These are phyloP conservation scores for Euzetes globulus DNA, from an alignment of 2,888 invertebrate species.

Conservation along the genomic window DNA sequence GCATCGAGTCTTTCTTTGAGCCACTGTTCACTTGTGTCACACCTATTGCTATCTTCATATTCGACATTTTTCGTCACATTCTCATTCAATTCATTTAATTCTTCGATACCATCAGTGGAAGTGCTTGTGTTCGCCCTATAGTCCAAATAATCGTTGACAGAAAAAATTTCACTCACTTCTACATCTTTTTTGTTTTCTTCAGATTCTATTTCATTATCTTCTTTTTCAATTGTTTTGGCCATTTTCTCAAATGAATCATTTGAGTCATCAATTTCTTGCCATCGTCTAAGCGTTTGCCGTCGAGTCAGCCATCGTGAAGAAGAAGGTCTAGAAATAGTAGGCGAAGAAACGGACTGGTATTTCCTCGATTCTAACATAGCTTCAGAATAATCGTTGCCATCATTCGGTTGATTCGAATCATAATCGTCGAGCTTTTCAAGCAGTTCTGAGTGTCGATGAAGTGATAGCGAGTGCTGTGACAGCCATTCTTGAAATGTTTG, in stretches of 20 bases:
- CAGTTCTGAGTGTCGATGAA: constrained; percentile 24
- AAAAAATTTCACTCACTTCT: constrained; percentile 56
- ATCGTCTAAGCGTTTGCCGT: constrained; percentile 12
- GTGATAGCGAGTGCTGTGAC: constrained; percentile 26
- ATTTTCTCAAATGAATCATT: constrained; percentile 20
- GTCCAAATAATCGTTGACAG: constrained; percentile 68
- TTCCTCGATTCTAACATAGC: neutral
- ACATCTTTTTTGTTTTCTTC: neutral
- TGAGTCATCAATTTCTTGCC: constrained; percentile 26
- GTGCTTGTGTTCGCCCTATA: constrained; percentile 57
- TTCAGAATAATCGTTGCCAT: neutral
- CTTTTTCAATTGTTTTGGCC: neutral
- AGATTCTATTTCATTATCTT: neutral
- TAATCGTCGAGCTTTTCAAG: constrained; percentile 25
- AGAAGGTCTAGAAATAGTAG: neutral
- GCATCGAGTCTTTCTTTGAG: constrained; percentile 3
- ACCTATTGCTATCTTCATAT: neutral
- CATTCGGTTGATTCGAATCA: neutral
- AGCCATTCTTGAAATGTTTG: constrained; percentile 28
- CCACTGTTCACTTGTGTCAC: constrained; percentile 12
- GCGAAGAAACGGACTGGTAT: neutral
- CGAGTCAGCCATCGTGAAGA: constrained; percentile 20
- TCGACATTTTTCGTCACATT: neutral
- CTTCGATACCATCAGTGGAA: constrained; percentile 52
- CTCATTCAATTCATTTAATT: neutral